Conservation (phyloP, 1,140 invertebrate genomes). For the Zaprionus gabonicus region DNA sequence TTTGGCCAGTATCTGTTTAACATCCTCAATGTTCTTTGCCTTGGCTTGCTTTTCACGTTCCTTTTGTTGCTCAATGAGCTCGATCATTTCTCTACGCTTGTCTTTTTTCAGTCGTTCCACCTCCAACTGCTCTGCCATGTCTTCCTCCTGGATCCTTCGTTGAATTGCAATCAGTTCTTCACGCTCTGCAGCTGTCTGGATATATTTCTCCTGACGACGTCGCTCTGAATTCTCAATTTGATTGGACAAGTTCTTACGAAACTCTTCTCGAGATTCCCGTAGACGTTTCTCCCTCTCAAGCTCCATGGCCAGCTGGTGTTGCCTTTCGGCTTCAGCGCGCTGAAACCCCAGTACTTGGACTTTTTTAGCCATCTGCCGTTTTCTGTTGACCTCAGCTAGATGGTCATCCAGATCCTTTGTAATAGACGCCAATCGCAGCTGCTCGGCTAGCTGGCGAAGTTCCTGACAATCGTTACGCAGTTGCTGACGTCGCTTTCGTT, state of each 20-base stretch:
- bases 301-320: slow-evolving; percentile 13
- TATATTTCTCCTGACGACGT: slow-evolving; percentile 30
- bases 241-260: slow-evolving; percentile 21
- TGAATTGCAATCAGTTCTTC: slow-evolving; percentile 45
- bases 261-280: slow-evolving; percentile 44
- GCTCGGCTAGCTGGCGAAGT: slow-evolving; percentile 50
- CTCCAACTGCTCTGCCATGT: slow-evolving; percentile 33
- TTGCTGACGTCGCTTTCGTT: slow-evolving; percentile 59
- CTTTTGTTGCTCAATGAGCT: slow-evolving; percentile 44
- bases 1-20: slow-evolving; percentile 10
- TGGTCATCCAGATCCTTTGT: slow-evolving; percentile 60
- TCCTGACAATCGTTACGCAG: slow-evolving; percentile 56
- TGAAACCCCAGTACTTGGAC: slow-evolving; percentile 5
- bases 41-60: slow-evolving; percentile 19
- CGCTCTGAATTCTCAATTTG: slow-evolving; percentile 51
- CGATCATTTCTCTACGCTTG: slow-evolving; percentile 42
- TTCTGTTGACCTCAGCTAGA: slow-evolving; percentile 13
- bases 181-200: slow-evolving; percentile 47
- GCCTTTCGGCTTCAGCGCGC: slow-evolving; percentile 45
- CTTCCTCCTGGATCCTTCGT: slow-evolving; percentile 53
- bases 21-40: slow-evolving; percentile 7
- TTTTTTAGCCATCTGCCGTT: slow-evolving; percentile 18
- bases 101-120: slow-evolving; percentile 21
- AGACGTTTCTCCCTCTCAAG: slow-evolving; percentile 28
- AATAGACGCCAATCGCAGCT: slow-evolving; percentile 62